Evolutionary conservation across 2,113 vertebrate species (phyloP).

Genomic region (Tapirus terrestris): DNA sequence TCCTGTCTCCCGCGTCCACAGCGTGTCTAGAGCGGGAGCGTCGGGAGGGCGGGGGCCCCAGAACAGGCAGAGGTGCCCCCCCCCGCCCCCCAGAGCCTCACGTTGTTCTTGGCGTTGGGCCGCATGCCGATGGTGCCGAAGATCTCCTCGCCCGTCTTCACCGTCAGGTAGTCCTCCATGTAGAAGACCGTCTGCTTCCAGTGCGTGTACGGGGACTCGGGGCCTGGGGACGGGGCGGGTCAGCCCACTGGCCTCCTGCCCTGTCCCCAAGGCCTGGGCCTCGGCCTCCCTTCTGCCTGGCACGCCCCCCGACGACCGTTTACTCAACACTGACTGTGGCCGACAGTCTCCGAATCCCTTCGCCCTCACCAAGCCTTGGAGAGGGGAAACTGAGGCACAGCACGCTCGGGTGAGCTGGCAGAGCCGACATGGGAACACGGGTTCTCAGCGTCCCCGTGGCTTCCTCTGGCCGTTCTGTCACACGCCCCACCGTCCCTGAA

Average conservation of each 20-base stretch:
- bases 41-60: not conserved
- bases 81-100: constrained; percentile 77
- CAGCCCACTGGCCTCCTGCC: not conserved
- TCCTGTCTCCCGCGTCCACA: not conserved
- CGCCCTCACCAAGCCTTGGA: not conserved
- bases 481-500: not conserved
- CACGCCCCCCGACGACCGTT: rapidly evolving
- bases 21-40: no score
- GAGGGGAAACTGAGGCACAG: not conserved
- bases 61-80: not conserved
- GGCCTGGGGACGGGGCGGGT: constrained; percentile 82
- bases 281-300: not conserved
- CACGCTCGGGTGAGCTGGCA: rapidly evolving
- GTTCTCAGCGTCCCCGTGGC: rapidly evolving
- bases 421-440: rapidly evolving
- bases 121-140: constrained; percentile 96
- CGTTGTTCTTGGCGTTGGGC: constrained; percentile 96
- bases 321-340: rapidly evolving
- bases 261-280: rapidly evolving
- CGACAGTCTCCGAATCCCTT: rapidly evolving
- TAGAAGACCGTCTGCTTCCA: constrained; percentile 98
- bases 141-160: constrained; percentile 96
- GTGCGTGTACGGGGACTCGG: constrained; percentile 96
- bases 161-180: constrained; percentile 95
- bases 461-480: not conserved